These are phyloP conservation scores for Drosophila kepulauana DNA, from an alignment of 1,140 invertebrate species.

Conservation along the genomic window DNA sequence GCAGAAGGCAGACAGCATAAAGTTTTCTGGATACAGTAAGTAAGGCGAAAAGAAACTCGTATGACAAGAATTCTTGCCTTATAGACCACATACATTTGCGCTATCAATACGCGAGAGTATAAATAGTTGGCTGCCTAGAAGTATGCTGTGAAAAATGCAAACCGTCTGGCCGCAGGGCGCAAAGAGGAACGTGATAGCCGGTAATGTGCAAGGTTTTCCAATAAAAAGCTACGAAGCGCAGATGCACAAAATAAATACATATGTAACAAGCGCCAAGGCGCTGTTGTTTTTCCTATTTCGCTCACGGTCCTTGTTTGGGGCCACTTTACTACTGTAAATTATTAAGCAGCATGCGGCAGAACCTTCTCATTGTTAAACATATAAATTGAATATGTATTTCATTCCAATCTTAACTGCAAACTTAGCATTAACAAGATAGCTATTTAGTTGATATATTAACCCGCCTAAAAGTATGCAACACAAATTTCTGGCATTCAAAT, in stretches of 20 bases:
- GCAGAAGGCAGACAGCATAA: not conserved
- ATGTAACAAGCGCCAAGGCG: not conserved
- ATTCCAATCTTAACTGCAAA: too few relatives aligned
- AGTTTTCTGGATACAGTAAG: not conserved
- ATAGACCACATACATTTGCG: not conserved
- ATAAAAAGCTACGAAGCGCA: not conserved
- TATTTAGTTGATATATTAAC: not conserved
- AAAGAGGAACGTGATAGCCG: constrained; percentile 2
- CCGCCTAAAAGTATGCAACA: constrained; percentile 38
- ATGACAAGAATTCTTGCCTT: not conserved
- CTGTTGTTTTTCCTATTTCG: not conserved
- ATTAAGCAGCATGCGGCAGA: not conserved
- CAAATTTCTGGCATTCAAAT: not conserved
- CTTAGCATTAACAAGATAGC: too few relatives aligned
- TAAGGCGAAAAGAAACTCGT: not conserved
- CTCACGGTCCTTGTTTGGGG: not conserved
- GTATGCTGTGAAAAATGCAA: not conserved
- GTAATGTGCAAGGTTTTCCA: constrained; percentile 7
- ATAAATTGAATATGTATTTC: too few relatives aligned
- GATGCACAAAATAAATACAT: not conserved
- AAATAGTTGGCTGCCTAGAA: not conserved
- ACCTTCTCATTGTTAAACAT: too few relatives aligned
- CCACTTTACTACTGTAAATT: not conserved
- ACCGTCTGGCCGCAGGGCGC: not conserved
- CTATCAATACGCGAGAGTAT: constrained; percentile 1